Evolutionary conservation across 2,113 vertebrate species (phyloP).

Genomic region (Ictidomys tridecemlineatus): DNA sequence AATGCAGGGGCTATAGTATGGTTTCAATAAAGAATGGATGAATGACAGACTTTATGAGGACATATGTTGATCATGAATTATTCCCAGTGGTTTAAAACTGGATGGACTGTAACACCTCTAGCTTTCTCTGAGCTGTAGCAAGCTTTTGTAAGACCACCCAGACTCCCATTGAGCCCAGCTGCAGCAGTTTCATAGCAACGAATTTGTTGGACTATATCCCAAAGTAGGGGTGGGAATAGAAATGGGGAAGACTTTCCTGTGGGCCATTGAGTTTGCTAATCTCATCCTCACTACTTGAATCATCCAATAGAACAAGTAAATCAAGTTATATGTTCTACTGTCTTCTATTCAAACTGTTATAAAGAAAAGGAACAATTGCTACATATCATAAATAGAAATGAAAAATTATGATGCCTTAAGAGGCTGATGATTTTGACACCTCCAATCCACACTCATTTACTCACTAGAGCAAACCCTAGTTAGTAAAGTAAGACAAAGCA

Average conservation of each 20-base stretch:
- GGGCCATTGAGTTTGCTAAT: background rate
- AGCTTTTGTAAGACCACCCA: constrained; percentile 36
- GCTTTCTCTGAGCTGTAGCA: background rate
- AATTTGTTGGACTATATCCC: constrained; percentile 4
- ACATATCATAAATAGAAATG: background rate
- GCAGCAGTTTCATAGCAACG: constrained; percentile 33
- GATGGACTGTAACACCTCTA: background rate
- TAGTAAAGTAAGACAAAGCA: constrained; percentile 38
- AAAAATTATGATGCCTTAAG: background rate
- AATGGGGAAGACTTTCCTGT: background rate
- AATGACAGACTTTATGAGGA: background rate
- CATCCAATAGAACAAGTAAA: background rate
- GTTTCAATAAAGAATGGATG: background rate
- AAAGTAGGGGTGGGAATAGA: background rate
- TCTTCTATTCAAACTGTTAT: background rate
- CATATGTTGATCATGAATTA: background rate
- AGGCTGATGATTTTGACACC: background rate
- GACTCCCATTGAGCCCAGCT: constrained; percentile 65
- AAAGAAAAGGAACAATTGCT: background rate
- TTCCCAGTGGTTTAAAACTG: background rate
- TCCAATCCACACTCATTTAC: background rate
- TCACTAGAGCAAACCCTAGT: background rate
- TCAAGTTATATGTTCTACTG: background rate
- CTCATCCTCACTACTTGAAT: background rate
- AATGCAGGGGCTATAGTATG: background rate